Evolutionary conservation across 2,888 invertebrate species (phyloP), one percentile per base, ranked within the genome.

Genomic region (Beris chalybata): DNA sequence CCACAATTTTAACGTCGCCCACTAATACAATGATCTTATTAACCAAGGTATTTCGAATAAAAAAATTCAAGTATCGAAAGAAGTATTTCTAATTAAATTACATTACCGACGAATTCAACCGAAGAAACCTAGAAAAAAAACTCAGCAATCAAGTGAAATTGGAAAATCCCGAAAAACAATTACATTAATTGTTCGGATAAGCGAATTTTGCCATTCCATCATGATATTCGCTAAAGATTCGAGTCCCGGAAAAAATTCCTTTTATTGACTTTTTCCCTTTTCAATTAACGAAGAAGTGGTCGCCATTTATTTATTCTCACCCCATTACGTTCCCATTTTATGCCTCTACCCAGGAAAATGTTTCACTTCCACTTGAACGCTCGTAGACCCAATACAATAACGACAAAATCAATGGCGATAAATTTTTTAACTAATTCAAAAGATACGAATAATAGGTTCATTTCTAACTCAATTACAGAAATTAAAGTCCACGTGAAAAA

Each of bases 181-280:
- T 5, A 5, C 47, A 47, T 9, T 47, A 15, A 52, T 52, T 52
- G 52, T 52, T 22, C 22, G 6, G 5, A 15, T 52, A 52, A 52
- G 15, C 22, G 52, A 29, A 52, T 52, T 52, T 11, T 11, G 11
- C 22, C 52, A 52, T 52, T 22, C 12, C 50, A 52, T 15, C n/a
- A 29, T 52, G 15, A 22, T 50, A 50, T 22, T 22, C 22, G 22
- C 22, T 22, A 22, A 32, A 30, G n/a, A 4, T 22, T 9, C 2
- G n/a, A 12, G 4, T 38, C 38, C 56, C 43, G 6, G 13, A 4
- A 56, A n/a, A 56, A 31, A 43, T 9, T n/a, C 32, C 29, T 13
- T 57, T 45, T 57, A 57, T 57, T 57, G 57, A 29, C 57, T 45
- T 57, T 11, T 57, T 45, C 45, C 22, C 22, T 43, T 11, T 57